Conservation (phyloP, 2,113 vertebrate genomes). For the Ceyx cyanopectus region DNA sequence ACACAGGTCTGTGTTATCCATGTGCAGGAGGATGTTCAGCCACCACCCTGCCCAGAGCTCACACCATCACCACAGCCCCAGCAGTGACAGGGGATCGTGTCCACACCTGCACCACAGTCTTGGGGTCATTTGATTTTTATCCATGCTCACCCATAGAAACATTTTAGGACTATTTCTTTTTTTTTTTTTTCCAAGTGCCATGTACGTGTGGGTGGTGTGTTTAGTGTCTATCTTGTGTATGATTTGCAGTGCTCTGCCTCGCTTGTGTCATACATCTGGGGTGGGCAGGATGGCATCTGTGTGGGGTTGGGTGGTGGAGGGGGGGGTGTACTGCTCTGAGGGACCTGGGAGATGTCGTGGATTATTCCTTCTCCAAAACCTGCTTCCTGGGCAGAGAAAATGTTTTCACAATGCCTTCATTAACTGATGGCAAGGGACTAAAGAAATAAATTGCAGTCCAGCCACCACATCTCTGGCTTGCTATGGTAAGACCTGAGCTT, state of each 20-base stretch:
- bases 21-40: neutral
- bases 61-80: accelerated
- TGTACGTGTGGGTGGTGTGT: neutral
- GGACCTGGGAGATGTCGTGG: neutral
- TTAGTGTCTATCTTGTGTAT: neutral
- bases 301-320: neutral
- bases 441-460: neutral
- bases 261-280: neutral
- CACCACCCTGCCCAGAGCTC: neutral
- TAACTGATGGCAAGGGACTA: neutral
- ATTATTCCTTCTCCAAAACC: neutral
- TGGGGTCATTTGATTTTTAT: conserved; percentile 29
- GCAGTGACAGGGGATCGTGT: neutral
- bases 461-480: neutral
- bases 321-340: neutral
- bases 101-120: accelerated
- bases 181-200: neutral
- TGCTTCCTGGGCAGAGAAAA: neutral
- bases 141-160: conserved; percentile 13
- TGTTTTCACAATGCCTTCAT: neutral
- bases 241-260: neutral
- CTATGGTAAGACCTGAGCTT: neutral
- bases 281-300: neutral
- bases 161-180: neutral
- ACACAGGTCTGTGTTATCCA: accelerated